A percentile compares a stretch with the other conserved stretches of the same genome.
phyloP scores from a whole-genome alignment of 2,797 vertebrate species.

The Chloroceryle inda region DNA sequence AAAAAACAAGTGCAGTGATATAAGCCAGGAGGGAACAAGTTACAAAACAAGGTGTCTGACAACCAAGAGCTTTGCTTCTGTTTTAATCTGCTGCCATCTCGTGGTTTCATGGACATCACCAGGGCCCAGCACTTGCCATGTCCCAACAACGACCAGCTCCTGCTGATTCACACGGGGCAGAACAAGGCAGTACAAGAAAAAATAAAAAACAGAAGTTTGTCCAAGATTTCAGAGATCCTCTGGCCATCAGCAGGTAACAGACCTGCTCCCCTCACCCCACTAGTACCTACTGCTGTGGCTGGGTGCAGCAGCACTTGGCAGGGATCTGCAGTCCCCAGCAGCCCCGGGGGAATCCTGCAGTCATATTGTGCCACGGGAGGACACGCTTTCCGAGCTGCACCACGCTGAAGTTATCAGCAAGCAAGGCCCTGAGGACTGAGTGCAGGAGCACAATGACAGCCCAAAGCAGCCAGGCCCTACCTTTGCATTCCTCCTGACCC shows the following conservation, averaged over 20 bases:
- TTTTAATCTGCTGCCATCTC: slow-evolving; percentile 62
- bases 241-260: neutral
- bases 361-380: fast-evolving
- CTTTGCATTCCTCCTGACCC: neutral
- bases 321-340: fast-evolving
- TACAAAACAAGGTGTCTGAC: neutral
- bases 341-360: neutral
- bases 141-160: fast-evolving
- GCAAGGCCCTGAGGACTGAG: neutral
- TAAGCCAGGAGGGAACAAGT: neutral
- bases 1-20: neutral
- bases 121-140: neutral
- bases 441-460: neutral
- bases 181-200: neutral
- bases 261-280: neutral
- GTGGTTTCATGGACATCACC: slow-evolving; percentile 43
- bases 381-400: neutral
- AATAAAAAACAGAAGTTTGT: neutral
- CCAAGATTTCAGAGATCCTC: neutral
- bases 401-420: neutral
- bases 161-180: fast-evolving
- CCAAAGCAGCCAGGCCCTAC: neutral
- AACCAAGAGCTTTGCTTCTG: neutral
- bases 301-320: fast-evolving
- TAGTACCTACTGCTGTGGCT: fast-evolving